phyloP scores from a whole-genome alignment of 2,888 invertebrate genomes.

The Chirona hameri region DNA sequence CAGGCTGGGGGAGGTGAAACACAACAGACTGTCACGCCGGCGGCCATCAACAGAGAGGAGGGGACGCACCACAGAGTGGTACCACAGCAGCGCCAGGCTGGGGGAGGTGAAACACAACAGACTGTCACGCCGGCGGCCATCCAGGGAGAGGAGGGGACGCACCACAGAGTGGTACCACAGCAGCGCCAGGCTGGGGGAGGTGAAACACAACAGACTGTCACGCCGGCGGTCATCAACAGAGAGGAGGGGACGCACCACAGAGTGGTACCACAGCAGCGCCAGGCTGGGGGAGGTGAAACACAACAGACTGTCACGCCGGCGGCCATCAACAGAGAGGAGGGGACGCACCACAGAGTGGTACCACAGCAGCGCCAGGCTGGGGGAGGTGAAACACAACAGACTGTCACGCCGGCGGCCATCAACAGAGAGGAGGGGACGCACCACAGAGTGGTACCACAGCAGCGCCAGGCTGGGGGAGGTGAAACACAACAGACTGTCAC shows the following conservation, averaged over 20 bases:
- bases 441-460: constrained; percentile 45
- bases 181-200: neutral
- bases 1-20: no score
- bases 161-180: constrained; percentile 70
- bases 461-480: no score
- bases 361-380: constrained; percentile 58
- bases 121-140: no score
- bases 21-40: no score
- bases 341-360: constrained; percentile 46
- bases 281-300: constrained; percentile 50
- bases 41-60: no score
- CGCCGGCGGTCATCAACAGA: constrained; percentile 61
- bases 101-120: no score
- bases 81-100: no score
- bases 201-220: constrained; percentile 56
- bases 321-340: constrained; percentile 61
- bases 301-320: constrained; percentile 56
- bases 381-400: constrained; percentile 48
- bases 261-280: constrained; percentile 45
- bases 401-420: constrained; percentile 51
- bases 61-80: no score
- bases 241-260: constrained; percentile 54
- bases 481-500: no score
- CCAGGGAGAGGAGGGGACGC: no score
- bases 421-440: constrained; percentile 56